Conservation (phyloP, 2,888 invertebrate species). For the Petrolisthes cinctipes region DNA sequence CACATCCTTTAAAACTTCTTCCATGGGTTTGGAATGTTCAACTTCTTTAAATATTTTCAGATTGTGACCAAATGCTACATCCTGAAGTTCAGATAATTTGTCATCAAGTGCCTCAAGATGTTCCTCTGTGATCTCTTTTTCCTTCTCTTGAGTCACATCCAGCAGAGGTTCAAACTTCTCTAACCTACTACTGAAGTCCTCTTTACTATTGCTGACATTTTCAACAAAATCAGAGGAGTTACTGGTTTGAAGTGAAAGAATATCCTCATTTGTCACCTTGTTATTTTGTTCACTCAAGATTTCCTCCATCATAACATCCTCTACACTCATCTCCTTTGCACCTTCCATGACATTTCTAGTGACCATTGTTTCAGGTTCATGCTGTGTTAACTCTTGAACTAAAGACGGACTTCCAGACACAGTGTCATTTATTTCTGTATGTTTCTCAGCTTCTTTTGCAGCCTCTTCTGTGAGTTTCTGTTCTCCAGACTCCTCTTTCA, state of each 20-base stretch:
- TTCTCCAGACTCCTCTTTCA: slow-evolving; percentile 26
- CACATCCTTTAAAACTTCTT: slow-evolving; percentile 36
- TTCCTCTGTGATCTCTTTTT: slow-evolving; percentile 57
- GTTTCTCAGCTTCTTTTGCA: neutral
- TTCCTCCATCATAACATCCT: slow-evolving; percentile 13
- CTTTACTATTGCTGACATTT: neutral
- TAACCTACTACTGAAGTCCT: slow-evolving; percentile 21
- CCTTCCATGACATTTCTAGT: neutral
- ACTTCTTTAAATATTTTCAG: slow-evolving; percentile 56
- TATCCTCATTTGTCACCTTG: neutral
- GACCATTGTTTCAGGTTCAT: neutral
- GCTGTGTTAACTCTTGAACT: neutral
- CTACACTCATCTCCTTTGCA: slow-evolving; percentile 13
- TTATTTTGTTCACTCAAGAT: neutral
- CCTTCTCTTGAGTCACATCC: slow-evolving; percentile 24
- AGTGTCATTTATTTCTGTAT: neutral
- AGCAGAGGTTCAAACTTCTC: slow-evolving; percentile 46
- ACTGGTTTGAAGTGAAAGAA: neutral
- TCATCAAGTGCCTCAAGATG: slow-evolving; percentile 56
- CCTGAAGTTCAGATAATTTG: slow-evolving; percentile 52
- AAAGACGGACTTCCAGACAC: neutral
- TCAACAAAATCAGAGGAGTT: neutral
- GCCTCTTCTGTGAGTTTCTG: slow-evolving; percentile 14
- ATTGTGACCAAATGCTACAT: slow-evolving; percentile 51
- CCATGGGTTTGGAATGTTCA: slow-evolving; percentile 44